Percentiles rank a stretch among this genome's conserved stretches.
Conservation (phyloP, 2,888 invertebrate species). For the Metallyticus violacea region DNA sequence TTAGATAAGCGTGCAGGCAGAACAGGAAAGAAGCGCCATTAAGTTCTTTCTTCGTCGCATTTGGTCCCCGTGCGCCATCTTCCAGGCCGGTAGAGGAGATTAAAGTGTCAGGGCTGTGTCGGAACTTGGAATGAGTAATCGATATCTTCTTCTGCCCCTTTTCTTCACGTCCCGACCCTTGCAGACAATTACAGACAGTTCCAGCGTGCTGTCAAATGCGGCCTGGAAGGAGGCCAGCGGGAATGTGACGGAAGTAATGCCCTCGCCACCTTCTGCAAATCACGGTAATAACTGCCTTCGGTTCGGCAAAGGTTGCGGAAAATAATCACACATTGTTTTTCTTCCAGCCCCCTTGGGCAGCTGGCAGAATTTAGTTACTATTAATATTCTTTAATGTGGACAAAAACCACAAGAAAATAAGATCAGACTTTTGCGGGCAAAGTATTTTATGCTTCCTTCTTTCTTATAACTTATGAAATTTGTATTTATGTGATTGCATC, state of each 20-base stretch:
- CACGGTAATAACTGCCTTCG: not conserved
- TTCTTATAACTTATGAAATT: too few relatives aligned
- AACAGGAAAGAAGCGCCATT: not conserved
- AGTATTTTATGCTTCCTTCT: too few relatives aligned
- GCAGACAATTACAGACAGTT: not conserved
- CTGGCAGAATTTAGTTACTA: too few relatives aligned
- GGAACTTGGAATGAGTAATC: constrained; percentile 16
- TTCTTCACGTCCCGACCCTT: not conserved
- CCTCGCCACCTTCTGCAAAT: not conserved
- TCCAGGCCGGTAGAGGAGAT: not conserved
- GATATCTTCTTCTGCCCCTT: not conserved
- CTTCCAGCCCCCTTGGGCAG: not conserved
- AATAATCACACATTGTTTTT: not conserved
- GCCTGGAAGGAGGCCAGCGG: not conserved
- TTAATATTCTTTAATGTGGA: too few relatives aligned
- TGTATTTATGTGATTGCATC: too few relatives aligned
- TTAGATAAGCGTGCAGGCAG: not conserved
- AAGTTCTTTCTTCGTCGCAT: not conserved
- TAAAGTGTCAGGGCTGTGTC: constrained; percentile 7
- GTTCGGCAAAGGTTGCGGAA: not conserved
- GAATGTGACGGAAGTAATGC: too few relatives aligned
- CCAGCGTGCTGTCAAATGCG: not conserved
- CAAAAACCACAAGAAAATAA: too few relatives aligned
- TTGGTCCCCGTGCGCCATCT: not conserved
- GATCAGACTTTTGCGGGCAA: too few relatives aligned